A percentile compares a stretch with the other conserved stretches of the same genome.
phyloP scores from a whole-genome alignment of 2,797 vertebrate species.

The Rhabdomys pumilio region DNA sequence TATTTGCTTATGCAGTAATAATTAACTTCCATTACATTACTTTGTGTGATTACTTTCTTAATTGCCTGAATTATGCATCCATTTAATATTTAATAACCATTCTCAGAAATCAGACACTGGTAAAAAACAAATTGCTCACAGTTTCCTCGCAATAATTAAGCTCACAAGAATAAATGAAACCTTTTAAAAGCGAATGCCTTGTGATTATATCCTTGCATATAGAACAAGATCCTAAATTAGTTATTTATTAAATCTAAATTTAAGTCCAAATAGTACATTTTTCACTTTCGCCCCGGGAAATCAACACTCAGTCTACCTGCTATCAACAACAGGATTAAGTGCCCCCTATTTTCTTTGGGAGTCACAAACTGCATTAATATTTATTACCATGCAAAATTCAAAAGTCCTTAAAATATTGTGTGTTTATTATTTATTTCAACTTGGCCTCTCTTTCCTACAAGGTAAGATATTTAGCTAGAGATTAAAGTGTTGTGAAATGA shows the following conservation, averaged over 20 bases:
- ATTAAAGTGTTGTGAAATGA: slow-evolving; percentile 87
- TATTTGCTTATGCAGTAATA: slow-evolving; percentile 99
- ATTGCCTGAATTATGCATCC: slow-evolving; percentile 99
- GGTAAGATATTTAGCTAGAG: slow-evolving; percentile 86
- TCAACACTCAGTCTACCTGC: slow-evolving; percentile 94
- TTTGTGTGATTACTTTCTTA: slow-evolving; percentile 99
- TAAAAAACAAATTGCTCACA: slow-evolving; percentile 99
- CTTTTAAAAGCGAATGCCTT: slow-evolving; percentile 98
- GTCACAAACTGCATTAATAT: slow-evolving; percentile 89
- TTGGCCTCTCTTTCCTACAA: slow-evolving; percentile 83
- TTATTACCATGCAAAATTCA: slow-evolving; percentile 87
- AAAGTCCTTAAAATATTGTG: slow-evolving; percentile 82
- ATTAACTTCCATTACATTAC: slow-evolving; percentile 99
- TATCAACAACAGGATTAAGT: slow-evolving; percentile 90
- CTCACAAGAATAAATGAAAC: slow-evolving; percentile 99
- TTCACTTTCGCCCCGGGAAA: slow-evolving; percentile 97
- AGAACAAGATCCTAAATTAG: slow-evolving; percentile 98
- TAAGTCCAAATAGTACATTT: slow-evolving; percentile 95
- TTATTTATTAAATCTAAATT: slow-evolving; percentile 99
- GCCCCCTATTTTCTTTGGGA: slow-evolving; percentile 90
- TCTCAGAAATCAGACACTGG: slow-evolving; percentile 99
- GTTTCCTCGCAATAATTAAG: slow-evolving; percentile 99
- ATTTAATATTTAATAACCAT: slow-evolving; percentile 99
- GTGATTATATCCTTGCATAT: slow-evolving; percentile 98
- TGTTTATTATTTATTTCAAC: slow-evolving; percentile 84